phyloP scores from a whole-genome alignment of 1,140 invertebrate genomes.

The Melitaea cinxia region DNA sequence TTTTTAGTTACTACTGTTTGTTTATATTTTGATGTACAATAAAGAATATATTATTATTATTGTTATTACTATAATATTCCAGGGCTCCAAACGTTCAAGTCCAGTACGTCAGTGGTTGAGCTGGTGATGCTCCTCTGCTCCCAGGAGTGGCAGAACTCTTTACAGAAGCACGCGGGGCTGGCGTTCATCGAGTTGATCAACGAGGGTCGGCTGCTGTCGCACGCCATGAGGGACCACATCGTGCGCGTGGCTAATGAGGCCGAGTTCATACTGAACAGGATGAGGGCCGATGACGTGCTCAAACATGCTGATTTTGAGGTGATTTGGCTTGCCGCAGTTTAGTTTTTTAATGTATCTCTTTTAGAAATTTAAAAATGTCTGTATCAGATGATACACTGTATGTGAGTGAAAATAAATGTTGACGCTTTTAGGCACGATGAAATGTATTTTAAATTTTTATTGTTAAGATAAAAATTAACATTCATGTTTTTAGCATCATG shows the following conservation, averaged over 20 bases:
- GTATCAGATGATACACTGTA: too few species aligned
- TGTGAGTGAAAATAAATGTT: too few species aligned
- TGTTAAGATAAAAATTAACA: too few species aligned
- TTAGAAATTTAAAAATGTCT: too few species aligned
- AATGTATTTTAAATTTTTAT: too few species aligned
- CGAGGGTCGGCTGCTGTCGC: conserved; percentile 97
- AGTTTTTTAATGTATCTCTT: too few species aligned
- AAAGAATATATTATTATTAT: too few species aligned
- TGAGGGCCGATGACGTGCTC: conserved; percentile 99
- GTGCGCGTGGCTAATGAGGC: conserved; percentile 99
- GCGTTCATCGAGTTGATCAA: conserved; percentile 99
- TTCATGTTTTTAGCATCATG: too few species aligned
- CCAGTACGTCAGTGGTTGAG: conserved; percentile 98
- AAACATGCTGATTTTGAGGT: conserved; percentile 99
- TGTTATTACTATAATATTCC: conserved; percentile 26
- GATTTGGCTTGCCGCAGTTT: background rate
- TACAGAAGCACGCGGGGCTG: conserved; percentile 99
- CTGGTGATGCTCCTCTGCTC: conserved; percentile 99
- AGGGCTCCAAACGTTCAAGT: conserved; percentile 98
- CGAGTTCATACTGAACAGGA: conserved; percentile 99
- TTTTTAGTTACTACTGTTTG: too few species aligned
- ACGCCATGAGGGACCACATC: conserved; percentile 99
- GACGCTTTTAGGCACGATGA: too few species aligned
- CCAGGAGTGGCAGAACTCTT: conserved; percentile 99
- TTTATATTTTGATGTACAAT: too few species aligned